phyloP scores from a whole-genome alignment of 2,797 vertebrate species.

The Melanotaenia trifasciata region DNA sequence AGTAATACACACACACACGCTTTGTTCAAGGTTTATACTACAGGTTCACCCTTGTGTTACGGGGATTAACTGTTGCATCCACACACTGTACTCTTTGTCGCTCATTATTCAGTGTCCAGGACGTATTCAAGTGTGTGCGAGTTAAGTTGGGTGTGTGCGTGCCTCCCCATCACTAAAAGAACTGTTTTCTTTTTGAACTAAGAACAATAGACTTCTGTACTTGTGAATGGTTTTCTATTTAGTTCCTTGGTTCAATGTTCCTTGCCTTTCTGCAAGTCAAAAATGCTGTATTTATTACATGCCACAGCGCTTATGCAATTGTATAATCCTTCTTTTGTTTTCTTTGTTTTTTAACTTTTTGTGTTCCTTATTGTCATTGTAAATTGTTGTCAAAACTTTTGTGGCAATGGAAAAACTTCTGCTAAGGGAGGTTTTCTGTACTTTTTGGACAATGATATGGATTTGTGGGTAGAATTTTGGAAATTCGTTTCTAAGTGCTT shows the following conservation, averaged over 20 bases:
- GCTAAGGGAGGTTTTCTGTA: conserved; percentile 83
- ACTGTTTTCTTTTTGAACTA: conserved; percentile 74
- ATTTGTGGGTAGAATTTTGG: conserved; percentile 92
- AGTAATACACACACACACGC: conserved; percentile 33
- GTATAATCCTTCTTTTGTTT: conserved; percentile 80
- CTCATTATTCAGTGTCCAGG: conserved; percentile 80
- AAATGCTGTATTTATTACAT: conserved; percentile 90
- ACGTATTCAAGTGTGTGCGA: conserved; percentile 37
- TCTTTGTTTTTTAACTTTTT: conserved; percentile 61
- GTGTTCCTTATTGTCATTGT: conserved; percentile 83
- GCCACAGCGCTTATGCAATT: conserved; percentile 92
- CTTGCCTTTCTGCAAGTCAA: conserved; percentile 91
- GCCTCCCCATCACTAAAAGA: conserved; percentile 64
- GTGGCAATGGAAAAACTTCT: conserved; percentile 84
- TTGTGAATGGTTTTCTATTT: conserved; percentile 84
- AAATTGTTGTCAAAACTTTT: conserved; percentile 87
- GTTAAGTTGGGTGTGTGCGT: conserved; percentile 55
- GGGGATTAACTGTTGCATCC: conserved; percentile 50
- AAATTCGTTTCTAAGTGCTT: conserved; percentile 93
- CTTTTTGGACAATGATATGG: conserved; percentile 89
- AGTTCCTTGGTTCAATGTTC: conserved; percentile 84
- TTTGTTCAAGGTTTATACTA: conserved; percentile 54
- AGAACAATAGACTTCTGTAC: conserved; percentile 84
- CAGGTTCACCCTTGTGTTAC: conserved; percentile 37
- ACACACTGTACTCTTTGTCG: conserved; percentile 77